Percentiles rank a stretch among this genome's conserved stretches.
Evolutionary conservation across 2,888 invertebrate genomes (phyloP).

Genomic region (Polylopha cassiicola): DNA sequence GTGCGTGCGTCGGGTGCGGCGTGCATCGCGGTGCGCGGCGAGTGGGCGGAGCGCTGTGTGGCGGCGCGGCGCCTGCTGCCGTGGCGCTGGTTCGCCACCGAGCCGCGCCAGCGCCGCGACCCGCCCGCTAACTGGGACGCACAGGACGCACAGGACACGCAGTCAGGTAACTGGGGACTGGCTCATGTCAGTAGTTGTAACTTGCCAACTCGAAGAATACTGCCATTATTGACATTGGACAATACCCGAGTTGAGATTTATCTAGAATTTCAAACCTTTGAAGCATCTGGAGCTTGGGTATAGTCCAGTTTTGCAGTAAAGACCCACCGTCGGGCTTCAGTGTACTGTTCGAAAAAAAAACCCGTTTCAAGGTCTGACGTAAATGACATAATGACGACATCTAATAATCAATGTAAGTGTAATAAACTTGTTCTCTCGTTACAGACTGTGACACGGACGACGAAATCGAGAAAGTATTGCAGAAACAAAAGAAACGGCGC

Average conservation of each 20-base stretch:
- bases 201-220: no score
- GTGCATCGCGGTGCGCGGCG: conserved; percentile 80
- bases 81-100: conserved; percentile 80
- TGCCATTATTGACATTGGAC: no score
- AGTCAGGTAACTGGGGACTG: conserved; percentile 26
- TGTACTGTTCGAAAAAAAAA: no score
- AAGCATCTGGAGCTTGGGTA: no score
- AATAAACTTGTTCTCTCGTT: background rate
- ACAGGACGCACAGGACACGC: conserved; percentile 42
- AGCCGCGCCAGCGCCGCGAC: conserved; percentile 44
- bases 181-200: no score
- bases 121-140: conserved; percentile 28
- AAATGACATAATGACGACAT: no score
- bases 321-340: no score
- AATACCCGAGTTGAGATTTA: no score
- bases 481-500: conserved; percentile 36
- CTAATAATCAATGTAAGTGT: no score
- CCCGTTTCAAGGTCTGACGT: no score
- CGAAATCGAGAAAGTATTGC: conserved; percentile 72
- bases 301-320: no score
- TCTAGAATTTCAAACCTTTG: no score
- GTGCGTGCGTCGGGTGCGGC: conserved; percentile 77
- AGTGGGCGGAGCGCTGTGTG: conserved; percentile 86
- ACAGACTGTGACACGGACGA: conserved; percentile 79
- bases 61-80: conserved; percentile 78